Percentiles rank a stretch among this genome's conserved stretches.
These are phyloP conservation scores for Knipowitschia caucasica DNA, from an alignment of 2,797 vertebrate genomes.

Conservation along the genomic window DNA sequence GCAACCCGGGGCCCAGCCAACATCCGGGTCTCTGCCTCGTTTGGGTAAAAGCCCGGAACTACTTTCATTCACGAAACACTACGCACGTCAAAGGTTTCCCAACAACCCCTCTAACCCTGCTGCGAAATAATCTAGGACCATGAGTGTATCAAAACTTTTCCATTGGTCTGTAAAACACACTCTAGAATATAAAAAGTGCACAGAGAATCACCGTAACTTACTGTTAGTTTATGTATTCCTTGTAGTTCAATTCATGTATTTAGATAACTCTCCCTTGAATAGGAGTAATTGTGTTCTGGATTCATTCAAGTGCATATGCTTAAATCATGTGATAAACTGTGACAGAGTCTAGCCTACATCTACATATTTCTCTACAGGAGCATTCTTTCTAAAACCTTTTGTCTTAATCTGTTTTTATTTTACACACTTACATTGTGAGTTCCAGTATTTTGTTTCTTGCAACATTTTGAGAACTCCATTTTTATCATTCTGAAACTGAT, in stretches of 20 bases:
- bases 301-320: not conserved
- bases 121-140: slow-evolving; percentile 70
- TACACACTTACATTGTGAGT: too few species aligned
- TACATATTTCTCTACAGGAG: too few species aligned
- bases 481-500: too few species aligned
- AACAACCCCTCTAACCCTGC: slow-evolving; percentile 40
- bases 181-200: too few species aligned
- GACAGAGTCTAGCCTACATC: not conserved
- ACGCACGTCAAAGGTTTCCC: slow-evolving; percentile 37
- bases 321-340: not conserved
- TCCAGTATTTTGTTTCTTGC: too few species aligned
- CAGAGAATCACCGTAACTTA: too few species aligned
- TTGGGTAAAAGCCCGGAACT: slow-evolving; percentile 76
- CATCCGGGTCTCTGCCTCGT: slow-evolving; percentile 78
- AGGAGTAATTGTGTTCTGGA: not conserved
- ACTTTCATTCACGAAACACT: slow-evolving; percentile 67
- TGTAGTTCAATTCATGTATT: not conserved
- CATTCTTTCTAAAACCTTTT: too few species aligned
- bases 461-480: too few species aligned
- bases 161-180: too few species aligned
- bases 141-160: slow-evolving; percentile 23
- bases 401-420: too few species aligned
- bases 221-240: not conserved
- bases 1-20: too few species aligned
- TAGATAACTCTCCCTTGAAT: too few species aligned